Evolutionary conservation across 2,888 invertebrate species (phyloP), one percentile per base, ranked within the genome.

Genomic region (Xylocampa areola): DNA sequence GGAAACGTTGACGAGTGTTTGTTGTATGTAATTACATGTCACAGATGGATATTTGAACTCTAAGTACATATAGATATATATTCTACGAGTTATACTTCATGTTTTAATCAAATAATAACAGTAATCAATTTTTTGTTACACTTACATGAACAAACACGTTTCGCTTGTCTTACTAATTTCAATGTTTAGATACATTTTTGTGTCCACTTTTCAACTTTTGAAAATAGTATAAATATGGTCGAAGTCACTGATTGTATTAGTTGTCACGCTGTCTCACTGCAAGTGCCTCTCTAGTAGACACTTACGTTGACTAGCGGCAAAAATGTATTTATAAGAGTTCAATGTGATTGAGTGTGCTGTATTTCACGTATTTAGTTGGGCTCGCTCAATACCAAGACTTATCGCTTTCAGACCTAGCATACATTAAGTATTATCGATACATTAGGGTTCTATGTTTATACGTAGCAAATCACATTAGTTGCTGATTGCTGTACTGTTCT

Each of bases 321-420:
- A 58, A 29, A 50, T 60, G 50, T 65, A 68, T 60, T 51, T 63
- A 57, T 76, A 77, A 77, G 79, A 77, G 76, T 77, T 87, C 84
- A 80, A 85, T 86, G 80, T 85, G 86, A 74, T 88, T 87, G 89
- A 88, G 88, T 91, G 89, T 90, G 86, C 84, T 88, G 81, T 88
- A 84, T 86, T 84, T 86, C 87, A 88, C 87, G 82, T 89, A 82
- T 87, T 88, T 87, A 87, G 89, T 92, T 93, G 91, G 87, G 91
- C 87, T 90, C 91, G 93, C 93, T 94, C 94, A 94, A 92, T 92
- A 83, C 82, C 87, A 93, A 94, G 93, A 94, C 93, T 94, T 92
- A 86, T 89, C 81, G 90, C 90, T 91, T 90, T 88, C 90, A 87
- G 87, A 87, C 77, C 81, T 91, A 90, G 88, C 81, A 81, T 84